Conservation (phyloP, 2,797 vertebrate genomes). For the Xiphophorus birchmanni region DNA sequence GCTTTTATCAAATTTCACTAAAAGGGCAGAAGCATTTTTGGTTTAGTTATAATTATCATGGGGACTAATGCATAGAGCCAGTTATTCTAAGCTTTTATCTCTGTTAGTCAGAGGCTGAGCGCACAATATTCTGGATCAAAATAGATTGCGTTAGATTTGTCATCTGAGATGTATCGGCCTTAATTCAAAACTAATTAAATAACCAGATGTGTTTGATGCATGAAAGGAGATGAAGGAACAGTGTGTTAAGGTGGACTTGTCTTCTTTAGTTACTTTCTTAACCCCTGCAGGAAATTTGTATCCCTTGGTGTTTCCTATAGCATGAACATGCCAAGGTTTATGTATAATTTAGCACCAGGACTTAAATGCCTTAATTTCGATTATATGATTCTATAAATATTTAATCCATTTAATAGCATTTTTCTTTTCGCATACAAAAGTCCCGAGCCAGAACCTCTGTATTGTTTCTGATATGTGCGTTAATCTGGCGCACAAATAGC, state of each 20-base stretch:
- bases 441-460: too few relatives aligned
- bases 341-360: too few relatives aligned
- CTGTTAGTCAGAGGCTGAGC: slow-evolving; percentile 35
- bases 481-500: too few relatives aligned
- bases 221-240: slow-evolving; percentile 18
- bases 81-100: slow-evolving; percentile 20
- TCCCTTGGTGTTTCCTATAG: not conserved
- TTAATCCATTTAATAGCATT: too few relatives aligned
- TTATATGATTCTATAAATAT: too few relatives aligned
- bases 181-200: slow-evolving; percentile 15
- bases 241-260: slow-evolving; percentile 10
- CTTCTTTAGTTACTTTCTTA: slow-evolving; percentile 18
- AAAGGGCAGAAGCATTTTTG: slow-evolving; percentile 29
- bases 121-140: slow-evolving; percentile 40
- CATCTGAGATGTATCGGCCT: not conserved
- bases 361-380: too few relatives aligned
- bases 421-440: too few relatives aligned
- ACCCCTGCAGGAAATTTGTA: not conserved
- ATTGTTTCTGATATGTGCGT: too few relatives aligned
- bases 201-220: slow-evolving; percentile 22
- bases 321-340: too few relatives aligned
- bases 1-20: slow-evolving; percentile 45
- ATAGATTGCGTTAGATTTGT: slow-evolving; percentile 17
- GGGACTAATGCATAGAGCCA: slow-evolving; percentile 32
- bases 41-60: slow-evolving; percentile 29